Conservation (phyloP, 2,888 invertebrate species). For the Quadriops clusia region DNA sequence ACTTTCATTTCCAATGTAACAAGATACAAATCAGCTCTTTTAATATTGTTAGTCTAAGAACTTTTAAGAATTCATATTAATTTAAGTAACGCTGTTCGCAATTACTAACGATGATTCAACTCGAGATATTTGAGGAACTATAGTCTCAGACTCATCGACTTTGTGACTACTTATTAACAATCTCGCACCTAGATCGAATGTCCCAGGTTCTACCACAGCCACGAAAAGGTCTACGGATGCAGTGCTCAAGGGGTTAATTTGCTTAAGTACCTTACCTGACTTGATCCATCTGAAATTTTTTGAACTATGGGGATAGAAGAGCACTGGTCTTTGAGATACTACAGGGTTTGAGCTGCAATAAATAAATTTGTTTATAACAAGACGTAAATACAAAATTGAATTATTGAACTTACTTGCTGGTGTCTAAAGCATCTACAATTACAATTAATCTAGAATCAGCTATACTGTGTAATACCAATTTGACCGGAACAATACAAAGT, state of each 20-base stretch:
- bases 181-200: slow-evolving; percentile 53
- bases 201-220: slow-evolving; percentile 50
- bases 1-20: too few species aligned
- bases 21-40: too few species aligned
- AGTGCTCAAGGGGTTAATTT: slow-evolving; percentile 28
- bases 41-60: too few species aligned
- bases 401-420: slow-evolving; percentile 40
- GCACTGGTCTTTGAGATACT: slow-evolving; percentile 13
- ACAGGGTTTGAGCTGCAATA: slow-evolving; percentile 13
- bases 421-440: slow-evolving; percentile 48
- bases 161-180: slow-evolving; percentile 40
- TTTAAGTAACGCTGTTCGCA: slow-evolving; percentile 9
- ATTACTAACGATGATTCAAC: slow-evolving; percentile 30
- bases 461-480: slow-evolving; percentile 55
- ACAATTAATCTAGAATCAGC: slow-evolving; percentile 45
- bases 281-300: slow-evolving; percentile 33
- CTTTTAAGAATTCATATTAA: slow-evolving; percentile 23
- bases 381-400: slow-evolving; percentile 3
- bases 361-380: slow-evolving; percentile 1
- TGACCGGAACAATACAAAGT: slow-evolving; percentile 57
- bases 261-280: slow-evolving; percentile 26
- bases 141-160: slow-evolving; percentile 21
- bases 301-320: slow-evolving; percentile 27
- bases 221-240: slow-evolving; percentile 36
- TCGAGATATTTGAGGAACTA: slow-evolving; percentile 29